phyloP scores from a whole-genome alignment of 1,140 invertebrate genomes.

The Bilobella aurantiaca region DNA sequence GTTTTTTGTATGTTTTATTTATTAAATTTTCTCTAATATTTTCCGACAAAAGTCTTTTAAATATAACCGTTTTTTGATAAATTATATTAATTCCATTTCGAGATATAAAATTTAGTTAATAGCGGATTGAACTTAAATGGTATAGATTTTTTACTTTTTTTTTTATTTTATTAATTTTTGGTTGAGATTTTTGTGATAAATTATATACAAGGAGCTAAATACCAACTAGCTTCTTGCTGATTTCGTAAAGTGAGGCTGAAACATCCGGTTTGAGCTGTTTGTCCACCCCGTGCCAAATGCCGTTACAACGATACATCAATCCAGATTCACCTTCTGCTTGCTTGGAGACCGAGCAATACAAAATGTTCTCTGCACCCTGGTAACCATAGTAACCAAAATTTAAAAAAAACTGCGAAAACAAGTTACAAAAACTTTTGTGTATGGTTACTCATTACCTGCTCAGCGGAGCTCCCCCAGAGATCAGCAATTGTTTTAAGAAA shows the following conservation, averaged over 20 bases:
- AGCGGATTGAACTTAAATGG: too few relatives aligned
- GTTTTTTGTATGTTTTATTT: too few relatives aligned
- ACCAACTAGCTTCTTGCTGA: background rate
- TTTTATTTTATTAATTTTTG: background rate
- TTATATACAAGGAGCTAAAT: too few relatives aligned
- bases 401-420: background rate
- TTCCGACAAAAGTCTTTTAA: too few relatives aligned
- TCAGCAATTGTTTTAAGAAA: background rate
- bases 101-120: too few relatives aligned
- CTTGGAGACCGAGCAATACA: slow-evolving; percentile 65
- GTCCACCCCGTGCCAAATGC: background rate
- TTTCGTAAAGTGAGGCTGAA: background rate
- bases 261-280: background rate
- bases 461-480: background rate
- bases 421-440: background rate
- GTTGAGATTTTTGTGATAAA: slow-evolving; percentile 8
- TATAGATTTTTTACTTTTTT: background rate
- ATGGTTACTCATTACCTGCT: background rate
- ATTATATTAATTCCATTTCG: too few relatives aligned
- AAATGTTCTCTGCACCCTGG: slow-evolving; percentile 64
- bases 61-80: too few relatives aligned
- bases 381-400: slow-evolving; percentile 23
- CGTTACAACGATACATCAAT: slow-evolving; percentile 44
- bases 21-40: too few relatives aligned
- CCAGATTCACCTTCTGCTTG: slow-evolving; percentile 53